Evolutionary conservation across 2,113 vertebrate species (phyloP).

Genomic region (Datnioides undecimradiatus): DNA sequence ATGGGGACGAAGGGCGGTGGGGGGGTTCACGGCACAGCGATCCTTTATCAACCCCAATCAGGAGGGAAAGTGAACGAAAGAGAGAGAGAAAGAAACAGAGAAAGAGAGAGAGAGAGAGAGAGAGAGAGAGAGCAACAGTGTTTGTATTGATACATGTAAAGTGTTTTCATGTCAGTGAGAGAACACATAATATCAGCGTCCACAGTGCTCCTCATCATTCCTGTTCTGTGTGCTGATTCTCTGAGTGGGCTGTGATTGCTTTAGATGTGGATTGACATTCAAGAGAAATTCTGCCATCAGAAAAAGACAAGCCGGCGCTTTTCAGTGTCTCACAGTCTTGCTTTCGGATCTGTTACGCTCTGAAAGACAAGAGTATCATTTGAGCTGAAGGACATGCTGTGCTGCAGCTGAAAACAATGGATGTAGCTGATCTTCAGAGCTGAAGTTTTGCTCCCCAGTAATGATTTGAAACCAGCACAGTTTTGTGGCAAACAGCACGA

Average conservation of each 20-base stretch:
- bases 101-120: conserved; percentile 22
- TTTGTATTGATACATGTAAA: background rate
- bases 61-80: conserved; percentile 19
- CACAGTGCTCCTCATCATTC: background rate
- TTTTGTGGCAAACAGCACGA: conserved; percentile 20
- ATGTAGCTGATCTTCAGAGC: conserved; percentile 32
- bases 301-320: conserved; percentile 3
- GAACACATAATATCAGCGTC: background rate
- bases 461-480: conserved; percentile 9
- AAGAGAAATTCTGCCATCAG: conserved; percentile 24
- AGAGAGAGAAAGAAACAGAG: background rate
- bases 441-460: conserved; percentile 30
- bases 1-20: background rate
- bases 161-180: conserved; percentile 27
- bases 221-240: conserved; percentile 21
- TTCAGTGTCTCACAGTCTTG: conserved; percentile 19
- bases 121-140: background rate
- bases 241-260: conserved; percentile 50
- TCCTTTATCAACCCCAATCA: conserved; percentile 42
- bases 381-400: conserved; percentile 41
- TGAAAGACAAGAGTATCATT: conserved; percentile 33
- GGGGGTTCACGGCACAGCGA: background rate
- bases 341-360: conserved; percentile 34
- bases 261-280: conserved; percentile 49
- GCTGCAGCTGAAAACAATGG: conserved; percentile 44